Evolutionary conservation across 2,888 invertebrate species (phyloP).

Genomic region (Malacosoma neustria): DNA sequence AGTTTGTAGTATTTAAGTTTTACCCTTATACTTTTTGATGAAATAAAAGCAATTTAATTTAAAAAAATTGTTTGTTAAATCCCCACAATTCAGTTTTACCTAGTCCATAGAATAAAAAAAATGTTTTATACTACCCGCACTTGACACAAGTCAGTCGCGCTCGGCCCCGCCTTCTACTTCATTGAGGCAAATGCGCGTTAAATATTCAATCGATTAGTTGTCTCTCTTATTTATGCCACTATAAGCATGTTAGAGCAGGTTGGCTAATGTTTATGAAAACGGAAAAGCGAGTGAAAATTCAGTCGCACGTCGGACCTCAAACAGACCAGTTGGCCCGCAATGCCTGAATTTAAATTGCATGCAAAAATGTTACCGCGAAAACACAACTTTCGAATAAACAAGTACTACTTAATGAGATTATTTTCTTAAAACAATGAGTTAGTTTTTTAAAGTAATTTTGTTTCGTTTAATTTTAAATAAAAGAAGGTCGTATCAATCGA

Average conservation of each 20-base stretch:
- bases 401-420: conserved; percentile 39
- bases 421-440: conserved; percentile 47
- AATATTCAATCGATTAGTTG: conserved; percentile 49
- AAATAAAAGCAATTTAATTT: no score
- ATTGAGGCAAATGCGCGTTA: conserved; percentile 47
- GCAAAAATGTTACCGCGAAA: conserved; percentile 67
- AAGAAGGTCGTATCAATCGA: conserved; percentile 71
- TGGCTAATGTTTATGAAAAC: conserved; percentile 16
- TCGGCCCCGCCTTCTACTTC: conserved; percentile 22
- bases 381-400: conserved; percentile 66
- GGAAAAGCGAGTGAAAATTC: conserved; percentile 13
- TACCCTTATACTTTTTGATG: no score
- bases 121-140: background rate
- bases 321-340: conserved; percentile 55
- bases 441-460: conserved; percentile 38
- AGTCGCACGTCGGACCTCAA: conserved; percentile 47
- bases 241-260: conserved; percentile 23
- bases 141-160: background rate
- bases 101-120: no score
- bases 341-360: conserved; percentile 54
- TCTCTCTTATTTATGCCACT: conserved; percentile 23
- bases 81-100: no score
- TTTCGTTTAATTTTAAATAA: conserved; percentile 54
- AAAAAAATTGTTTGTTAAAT: no score
- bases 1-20: no score